Conservation (phyloP, 2,888 invertebrate species). For the Steinernema carpocapsae region DNA sequence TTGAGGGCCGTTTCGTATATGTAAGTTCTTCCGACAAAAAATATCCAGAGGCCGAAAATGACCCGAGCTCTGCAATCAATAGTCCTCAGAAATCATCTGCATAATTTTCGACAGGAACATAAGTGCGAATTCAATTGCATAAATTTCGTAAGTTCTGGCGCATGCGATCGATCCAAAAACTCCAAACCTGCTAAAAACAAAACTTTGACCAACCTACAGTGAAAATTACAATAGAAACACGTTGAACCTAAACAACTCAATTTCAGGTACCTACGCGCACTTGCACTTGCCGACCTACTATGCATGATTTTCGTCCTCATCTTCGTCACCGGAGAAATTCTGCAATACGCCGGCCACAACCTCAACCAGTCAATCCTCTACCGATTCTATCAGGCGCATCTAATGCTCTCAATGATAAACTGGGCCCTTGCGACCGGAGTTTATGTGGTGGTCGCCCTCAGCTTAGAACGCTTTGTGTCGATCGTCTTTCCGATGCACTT, state of each 20-base stretch:
- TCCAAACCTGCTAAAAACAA: too few species aligned
- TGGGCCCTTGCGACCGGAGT: conserved; percentile 68
- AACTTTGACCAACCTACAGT: too few species aligned
- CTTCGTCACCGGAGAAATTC: conserved; percentile 63
- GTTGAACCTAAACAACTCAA: too few species aligned
- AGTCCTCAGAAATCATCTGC: not conserved
- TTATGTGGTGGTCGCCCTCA: conserved; percentile 66
- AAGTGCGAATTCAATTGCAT: not conserved
- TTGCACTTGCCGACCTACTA: conserved; percentile 65
- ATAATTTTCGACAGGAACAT: conserved; percentile 15
- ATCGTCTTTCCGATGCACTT: conserved; percentile 68
- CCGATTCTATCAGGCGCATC: conserved; percentile 55
- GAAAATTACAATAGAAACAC: too few species aligned
- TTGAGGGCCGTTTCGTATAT: conserved; percentile 68
- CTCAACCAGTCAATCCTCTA: conserved; percentile 40
- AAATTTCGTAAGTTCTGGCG: conserved; percentile 52
- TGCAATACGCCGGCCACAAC: conserved; percentile 46
- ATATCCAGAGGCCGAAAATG: not conserved
- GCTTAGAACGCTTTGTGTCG: conserved; percentile 66
- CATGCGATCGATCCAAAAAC: conserved; percentile 36
- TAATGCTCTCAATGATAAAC: conserved; percentile 68
- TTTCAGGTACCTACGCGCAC: conserved; percentile 50
- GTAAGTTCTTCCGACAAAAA: conserved; percentile 36
- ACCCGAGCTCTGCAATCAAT: not conserved
- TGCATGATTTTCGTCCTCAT: conserved; percentile 68